Evolutionary conservation across 2,113 vertebrate genomes (phyloP).

Genomic region (Elephas maximus): DNA sequence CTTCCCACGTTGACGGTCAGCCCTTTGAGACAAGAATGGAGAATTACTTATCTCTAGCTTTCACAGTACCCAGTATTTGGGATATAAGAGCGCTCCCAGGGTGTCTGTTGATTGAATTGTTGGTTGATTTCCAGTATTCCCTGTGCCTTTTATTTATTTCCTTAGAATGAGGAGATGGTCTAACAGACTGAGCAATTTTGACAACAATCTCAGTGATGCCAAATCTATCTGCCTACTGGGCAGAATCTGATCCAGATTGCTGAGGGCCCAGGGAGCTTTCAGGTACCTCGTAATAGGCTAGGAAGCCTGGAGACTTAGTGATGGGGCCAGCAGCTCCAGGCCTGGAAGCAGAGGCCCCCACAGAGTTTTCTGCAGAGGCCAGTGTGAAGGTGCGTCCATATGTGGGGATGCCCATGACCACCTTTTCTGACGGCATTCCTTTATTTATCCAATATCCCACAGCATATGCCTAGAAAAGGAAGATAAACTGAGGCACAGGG

Average conservation of each 20-base stretch:
- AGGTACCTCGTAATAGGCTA: slow-evolving; percentile 91
- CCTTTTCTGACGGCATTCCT: slow-evolving; percentile 87
- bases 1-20: not conserved
- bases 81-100: not conserved
- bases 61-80: not conserved
- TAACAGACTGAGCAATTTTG: not conserved
- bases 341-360: slow-evolving; percentile 87
- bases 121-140: not conserved
- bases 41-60: not conserved
- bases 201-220: not conserved
- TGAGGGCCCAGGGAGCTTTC: not conserved
- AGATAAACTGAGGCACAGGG: not conserved
- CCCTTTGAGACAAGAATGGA: not conserved
- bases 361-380: slow-evolving; percentile 37
- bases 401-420: slow-evolving; percentile 88
- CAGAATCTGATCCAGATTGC: not conserved
- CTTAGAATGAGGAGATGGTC: not conserved
- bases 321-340: slow-evolving; percentile 87
- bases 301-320: slow-evolving; percentile 87
- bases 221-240: not conserved
- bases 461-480: slow-evolving; percentile 85
- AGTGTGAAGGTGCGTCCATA: slow-evolving; percentile 90
- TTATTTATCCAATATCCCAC: slow-evolving; percentile 85
- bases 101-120: not conserved
- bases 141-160: not conserved